These are phyloP conservation scores for Sturnira hondurensis DNA, from an alignment of 2,113 vertebrate species.

Conservation along the genomic window DNA sequence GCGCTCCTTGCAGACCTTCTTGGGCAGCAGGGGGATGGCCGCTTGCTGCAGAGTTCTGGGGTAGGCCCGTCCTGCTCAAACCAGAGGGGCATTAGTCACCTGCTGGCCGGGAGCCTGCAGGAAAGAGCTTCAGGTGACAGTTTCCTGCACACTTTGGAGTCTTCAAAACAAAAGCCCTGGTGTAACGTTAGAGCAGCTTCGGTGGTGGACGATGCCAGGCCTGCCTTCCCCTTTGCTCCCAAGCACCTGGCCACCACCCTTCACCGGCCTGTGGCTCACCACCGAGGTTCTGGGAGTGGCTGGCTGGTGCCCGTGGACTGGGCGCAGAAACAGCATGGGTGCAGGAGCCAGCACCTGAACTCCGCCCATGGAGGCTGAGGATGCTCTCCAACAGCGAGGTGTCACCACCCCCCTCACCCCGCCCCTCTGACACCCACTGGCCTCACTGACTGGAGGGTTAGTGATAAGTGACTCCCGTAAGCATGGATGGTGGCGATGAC, in stretches of 20 bases:
- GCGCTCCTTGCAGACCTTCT: slow-evolving; percentile 89
- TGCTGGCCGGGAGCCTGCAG: neutral
- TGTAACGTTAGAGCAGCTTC: neutral
- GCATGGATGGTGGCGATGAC: neutral
- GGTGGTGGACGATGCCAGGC: no score
- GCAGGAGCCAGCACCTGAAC: neutral
- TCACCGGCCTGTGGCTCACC: neutral
- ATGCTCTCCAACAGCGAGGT: no score
- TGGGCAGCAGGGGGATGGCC: slow-evolving; percentile 89
- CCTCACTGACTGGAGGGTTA: neutral
- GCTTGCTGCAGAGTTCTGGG: slow-evolving; percentile 97
- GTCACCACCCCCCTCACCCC: no score
- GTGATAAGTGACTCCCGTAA: neutral
- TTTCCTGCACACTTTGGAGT: no score
- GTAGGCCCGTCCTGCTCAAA: slow-evolving; percentile 88
- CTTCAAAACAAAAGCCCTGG: no score
- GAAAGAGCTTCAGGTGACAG: neutral
- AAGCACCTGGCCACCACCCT: neutral
- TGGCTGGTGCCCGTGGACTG: neutral
- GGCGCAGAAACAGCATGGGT: neutral
- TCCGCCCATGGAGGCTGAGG: neutral
- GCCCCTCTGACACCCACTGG: neutral
- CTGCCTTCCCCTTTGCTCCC: no score
- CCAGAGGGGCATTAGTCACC: neutral
- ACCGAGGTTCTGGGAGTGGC: neutral